phyloP scores from a whole-genome alignment of 2,888 invertebrate genomes.

The Malthinus seriepunctatus region DNA sequence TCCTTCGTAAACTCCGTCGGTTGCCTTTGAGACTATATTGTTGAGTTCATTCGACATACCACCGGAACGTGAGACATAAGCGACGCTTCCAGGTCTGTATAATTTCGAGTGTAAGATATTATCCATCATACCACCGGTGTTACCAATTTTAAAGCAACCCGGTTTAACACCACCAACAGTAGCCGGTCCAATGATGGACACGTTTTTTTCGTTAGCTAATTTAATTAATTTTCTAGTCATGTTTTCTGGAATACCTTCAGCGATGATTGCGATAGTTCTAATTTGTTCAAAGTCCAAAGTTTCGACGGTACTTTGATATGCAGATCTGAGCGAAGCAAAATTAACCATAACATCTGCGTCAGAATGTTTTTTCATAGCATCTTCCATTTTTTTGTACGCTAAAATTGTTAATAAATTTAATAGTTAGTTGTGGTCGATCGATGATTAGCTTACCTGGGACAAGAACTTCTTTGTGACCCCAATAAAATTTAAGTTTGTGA shows the following conservation, averaged over 20 bases:
- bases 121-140: conserved; percentile 99
- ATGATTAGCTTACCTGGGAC: conserved; percentile 27
- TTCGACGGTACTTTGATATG: conserved; percentile 95
- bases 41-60: conserved; percentile 99
- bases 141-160: conserved; percentile 98
- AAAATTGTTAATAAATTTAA: conserved; percentile 6
- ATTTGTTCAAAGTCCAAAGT: conserved; percentile 94
- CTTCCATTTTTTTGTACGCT: conserved; percentile 95
- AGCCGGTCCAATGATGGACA: conserved; percentile 70
- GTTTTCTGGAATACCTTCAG: conserved; percentile 99
- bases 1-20: conserved; percentile 97
- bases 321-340: conserved; percentile 96
- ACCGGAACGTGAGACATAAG: conserved; percentile 97
- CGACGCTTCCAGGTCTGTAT: conserved; percentile 95
- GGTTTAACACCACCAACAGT: conserved; percentile 98
- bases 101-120: conserved; percentile 97
- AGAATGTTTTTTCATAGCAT: conserved; percentile 92
- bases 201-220: conserved; percentile 75
- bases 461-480: conserved; percentile 97
- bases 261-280: conserved; percentile 95
- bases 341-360: conserved; percentile 95
- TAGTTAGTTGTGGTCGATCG: not conserved
- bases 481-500: conserved; percentile 99
- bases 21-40: conserved; percentile 95
- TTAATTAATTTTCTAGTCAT: conserved; percentile 93